These are phyloP conservation scores for Mastigias papua DNA, from an alignment of 30 jellyfish, hydroid and myxozoan genomes.

Conservation along the genomic window DNA sequence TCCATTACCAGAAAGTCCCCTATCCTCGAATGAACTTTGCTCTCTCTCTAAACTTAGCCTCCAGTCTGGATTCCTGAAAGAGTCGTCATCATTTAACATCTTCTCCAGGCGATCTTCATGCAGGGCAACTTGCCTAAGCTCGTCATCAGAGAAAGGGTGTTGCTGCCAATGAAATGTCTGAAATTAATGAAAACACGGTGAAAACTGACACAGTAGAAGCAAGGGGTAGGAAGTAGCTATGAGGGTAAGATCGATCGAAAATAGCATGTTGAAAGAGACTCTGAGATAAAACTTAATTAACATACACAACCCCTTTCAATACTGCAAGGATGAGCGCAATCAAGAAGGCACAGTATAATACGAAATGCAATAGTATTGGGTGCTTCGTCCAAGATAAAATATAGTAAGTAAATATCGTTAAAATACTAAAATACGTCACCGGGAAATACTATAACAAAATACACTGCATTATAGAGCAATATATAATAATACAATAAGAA, in stretches of 20 bases:
- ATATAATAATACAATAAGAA: background rate
- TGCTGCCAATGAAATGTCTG: background rate
- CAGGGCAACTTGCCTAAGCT: background rate
- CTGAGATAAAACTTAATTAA: too few relatives aligned
- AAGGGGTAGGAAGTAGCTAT: too few relatives aligned
- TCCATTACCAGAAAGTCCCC: background rate
- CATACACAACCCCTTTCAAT: too few relatives aligned
- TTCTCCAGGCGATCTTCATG: background rate
- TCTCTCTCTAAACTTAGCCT: background rate
- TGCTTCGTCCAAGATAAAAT: too few relatives aligned
- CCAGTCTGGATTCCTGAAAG: background rate
- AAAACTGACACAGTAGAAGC: too few relatives aligned
- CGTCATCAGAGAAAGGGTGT: background rate
- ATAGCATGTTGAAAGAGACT: too few relatives aligned
- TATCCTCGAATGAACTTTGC: background rate
- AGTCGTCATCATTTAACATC: background rate
- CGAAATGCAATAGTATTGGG: too few relatives aligned
- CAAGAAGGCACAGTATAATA: too few relatives aligned
- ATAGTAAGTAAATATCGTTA: too few relatives aligned
- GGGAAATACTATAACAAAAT: background rate
- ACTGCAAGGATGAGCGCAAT: too few relatives aligned
- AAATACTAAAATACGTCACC: too few relatives aligned
- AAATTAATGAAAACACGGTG: background rate
- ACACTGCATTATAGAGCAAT: background rate
- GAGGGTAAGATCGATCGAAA: too few relatives aligned